A percentile compares a stretch with the other conserved stretches of the same genome.
Evolutionary conservation across 1,140 invertebrate species (phyloP).

Genomic region (Phymastichus coffea): DNA sequence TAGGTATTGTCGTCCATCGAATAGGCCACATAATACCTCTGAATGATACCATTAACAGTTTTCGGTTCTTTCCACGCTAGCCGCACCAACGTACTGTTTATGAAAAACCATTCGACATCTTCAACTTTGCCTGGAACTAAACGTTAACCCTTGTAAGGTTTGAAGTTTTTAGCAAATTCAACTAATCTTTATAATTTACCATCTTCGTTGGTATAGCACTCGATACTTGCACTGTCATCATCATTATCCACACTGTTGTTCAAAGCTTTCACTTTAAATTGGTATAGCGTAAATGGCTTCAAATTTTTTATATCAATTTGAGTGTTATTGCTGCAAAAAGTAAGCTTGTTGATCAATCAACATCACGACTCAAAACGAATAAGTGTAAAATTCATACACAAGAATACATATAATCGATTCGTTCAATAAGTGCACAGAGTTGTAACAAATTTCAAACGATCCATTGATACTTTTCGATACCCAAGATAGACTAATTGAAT

Average conservation of each 20-base stretch:
- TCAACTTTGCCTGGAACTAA: slow-evolving; percentile 57
- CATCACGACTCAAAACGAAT: not conserved
- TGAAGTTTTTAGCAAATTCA: no score
- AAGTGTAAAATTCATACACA: slow-evolving; percentile 29
- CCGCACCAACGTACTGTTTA: slow-evolving; percentile 53
- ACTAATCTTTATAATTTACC: slow-evolving; percentile 43
- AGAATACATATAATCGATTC: slow-evolving; percentile 41
- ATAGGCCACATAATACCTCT: slow-evolving; percentile 54
- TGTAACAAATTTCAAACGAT: slow-evolving; percentile 57
- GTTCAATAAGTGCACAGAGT: slow-evolving; percentile 44
- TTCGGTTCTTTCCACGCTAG: slow-evolving; percentile 58
- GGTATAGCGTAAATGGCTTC: slow-evolving; percentile 63
- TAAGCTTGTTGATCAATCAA: not conserved
- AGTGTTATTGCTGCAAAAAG: slow-evolving; percentile 51
- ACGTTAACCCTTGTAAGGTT: no score
- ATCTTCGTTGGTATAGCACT: slow-evolving; percentile 60
- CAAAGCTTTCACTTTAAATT: slow-evolving; percentile 60
- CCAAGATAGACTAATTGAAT: slow-evolving; percentile 58
- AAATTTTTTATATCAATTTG: slow-evolving; percentile 56
- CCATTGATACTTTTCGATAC: slow-evolving; percentile 37
- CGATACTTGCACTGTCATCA: slow-evolving; percentile 57
- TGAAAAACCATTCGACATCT: slow-evolving; percentile 55
- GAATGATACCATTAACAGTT: slow-evolving; percentile 55
- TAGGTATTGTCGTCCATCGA: slow-evolving; percentile 41
- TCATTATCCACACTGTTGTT: slow-evolving; percentile 47